Evolutionary conservation across 2,797 vertebrate species (phyloP), one percentile per base, ranked within the genome.

Genomic region (Sebastes cheni): DNA sequence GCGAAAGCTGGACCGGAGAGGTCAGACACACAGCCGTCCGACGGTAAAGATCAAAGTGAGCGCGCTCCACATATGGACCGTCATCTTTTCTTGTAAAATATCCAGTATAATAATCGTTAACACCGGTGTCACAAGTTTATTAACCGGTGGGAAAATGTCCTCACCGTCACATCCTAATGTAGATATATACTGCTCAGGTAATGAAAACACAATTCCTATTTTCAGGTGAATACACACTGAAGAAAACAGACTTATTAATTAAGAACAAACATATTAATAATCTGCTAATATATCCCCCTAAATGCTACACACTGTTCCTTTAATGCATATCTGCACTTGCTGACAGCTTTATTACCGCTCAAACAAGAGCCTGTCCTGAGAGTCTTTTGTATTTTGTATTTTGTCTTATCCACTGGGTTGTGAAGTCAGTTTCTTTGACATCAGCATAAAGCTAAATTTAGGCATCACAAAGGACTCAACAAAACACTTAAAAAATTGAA

Each of bases 271-370:
- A 18, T 18, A 46, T 18, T 46, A 50, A 50, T 18, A 50, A 50
- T 54, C 50, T 2, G 0, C 20, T 16, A 54, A 54, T n/a, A 54
- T 0, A 54, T 2, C 50, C 20, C 50, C 20, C 20, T 52, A 54
- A 54, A 54, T 54, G 4, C 0, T 20, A 20, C 46, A 20, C 46
- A 20, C 50, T 54, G 50, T 11, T 54, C 50, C 2, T 81, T 68
- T 67, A 46, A 83, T 50, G 55, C 55, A 72, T 58, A 80, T 74
- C 66, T 58, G 67, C 74, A 67, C 59, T 66, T 8, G 30, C 42
- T 80, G 85, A 80, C 82, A 79, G 81, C 32, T 87, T 79, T 39
- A 87, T 87, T 65, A 65, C 16, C 16, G 25, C 81, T 81, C 60
- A 58, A 75, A 78, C 60, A 75, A 22, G 29, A 81, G 11, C 16